A percentile compares a stretch with the other conserved stretches of the same genome.
phyloP scores from a whole-genome alignment of 2,888 invertebrate genomes.

The Sminthurinus aureus region DNA sequence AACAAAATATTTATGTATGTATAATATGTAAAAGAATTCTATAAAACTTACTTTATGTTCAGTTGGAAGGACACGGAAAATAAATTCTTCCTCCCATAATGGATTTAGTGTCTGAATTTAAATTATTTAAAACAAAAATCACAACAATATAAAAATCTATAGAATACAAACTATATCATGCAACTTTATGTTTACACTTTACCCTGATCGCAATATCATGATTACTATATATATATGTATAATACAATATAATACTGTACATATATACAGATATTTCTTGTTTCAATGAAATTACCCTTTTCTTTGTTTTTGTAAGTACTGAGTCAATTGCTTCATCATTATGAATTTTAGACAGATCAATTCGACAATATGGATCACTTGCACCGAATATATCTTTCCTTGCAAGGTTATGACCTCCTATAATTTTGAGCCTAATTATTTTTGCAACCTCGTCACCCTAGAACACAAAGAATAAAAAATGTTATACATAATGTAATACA shows the following conservation, averaged over 20 bases:
- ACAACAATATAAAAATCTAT: neutral
- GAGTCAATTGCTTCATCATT: conserved; percentile 90
- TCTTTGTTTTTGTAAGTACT: conserved; percentile 94
- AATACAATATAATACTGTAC: neutral
- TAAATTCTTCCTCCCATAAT: conserved; percentile 96
- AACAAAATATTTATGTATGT: too few species aligned
- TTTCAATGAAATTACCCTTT: conserved; percentile 73
- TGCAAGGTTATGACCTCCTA: conserved; percentile 89
- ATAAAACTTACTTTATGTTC: conserved; percentile 74
- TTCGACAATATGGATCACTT: conserved; percentile 96
- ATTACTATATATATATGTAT: neutral
- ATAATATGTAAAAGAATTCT: conserved; percentile 49
- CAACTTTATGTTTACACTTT: neutral
- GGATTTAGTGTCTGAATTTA: conserved; percentile 86
- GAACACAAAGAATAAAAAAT: conserved; percentile 52
- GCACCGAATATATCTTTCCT: conserved; percentile 99
- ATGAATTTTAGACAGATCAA: conserved; percentile 85
- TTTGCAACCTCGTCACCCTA: conserved; percentile 73
- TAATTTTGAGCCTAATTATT: conserved; percentile 82
- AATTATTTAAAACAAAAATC: neutral
- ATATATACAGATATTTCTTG: neutral
- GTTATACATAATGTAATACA: neutral
- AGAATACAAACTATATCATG: neutral
- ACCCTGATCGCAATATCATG: neutral
- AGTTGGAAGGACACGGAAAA: conserved; percentile 90